These are phyloP conservation scores for Melitaea athalia DNA, from an alignment of 2,888 invertebrate genomes.

Conservation along the genomic window DNA sequence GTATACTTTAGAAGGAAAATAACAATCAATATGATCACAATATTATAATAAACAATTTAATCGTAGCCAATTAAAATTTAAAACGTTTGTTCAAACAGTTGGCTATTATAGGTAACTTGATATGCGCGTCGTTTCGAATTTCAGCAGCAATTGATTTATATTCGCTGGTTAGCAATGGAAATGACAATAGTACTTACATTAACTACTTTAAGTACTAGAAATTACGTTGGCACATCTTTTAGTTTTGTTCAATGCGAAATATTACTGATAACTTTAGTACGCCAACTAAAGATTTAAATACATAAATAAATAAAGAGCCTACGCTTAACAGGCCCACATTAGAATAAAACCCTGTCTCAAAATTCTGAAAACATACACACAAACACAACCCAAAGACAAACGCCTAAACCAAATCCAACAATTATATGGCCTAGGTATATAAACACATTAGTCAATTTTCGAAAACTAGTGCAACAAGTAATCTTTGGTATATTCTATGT, in stretches of 20 bases:
- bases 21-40: conserved; percentile 8
- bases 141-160: conserved; percentile 15
- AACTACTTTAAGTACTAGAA: not conserved
- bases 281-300: no score
- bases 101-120: conserved; percentile 18
- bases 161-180: conserved; percentile 6
- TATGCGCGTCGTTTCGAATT: conserved; percentile 20
- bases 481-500: no score
- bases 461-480: no score
- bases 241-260: not conserved
- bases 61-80: conserved; percentile 26
- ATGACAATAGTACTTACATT: not conserved
- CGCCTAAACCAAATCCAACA: no score
- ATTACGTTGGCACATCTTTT: not conserved
- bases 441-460: no score
- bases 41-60: conserved; percentile 22
- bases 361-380: no score
- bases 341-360: no score
- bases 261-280: no score
- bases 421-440: no score
- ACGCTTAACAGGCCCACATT: no score
- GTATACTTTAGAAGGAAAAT: conserved; percentile 4
- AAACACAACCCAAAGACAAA: no score
- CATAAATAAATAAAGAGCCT: no score
- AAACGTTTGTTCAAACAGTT: conserved; percentile 19